These are phyloP conservation scores for Eupithecia centaureata DNA, from an alignment of 2,888 invertebrate genomes.

Conservation along the genomic window DNA sequence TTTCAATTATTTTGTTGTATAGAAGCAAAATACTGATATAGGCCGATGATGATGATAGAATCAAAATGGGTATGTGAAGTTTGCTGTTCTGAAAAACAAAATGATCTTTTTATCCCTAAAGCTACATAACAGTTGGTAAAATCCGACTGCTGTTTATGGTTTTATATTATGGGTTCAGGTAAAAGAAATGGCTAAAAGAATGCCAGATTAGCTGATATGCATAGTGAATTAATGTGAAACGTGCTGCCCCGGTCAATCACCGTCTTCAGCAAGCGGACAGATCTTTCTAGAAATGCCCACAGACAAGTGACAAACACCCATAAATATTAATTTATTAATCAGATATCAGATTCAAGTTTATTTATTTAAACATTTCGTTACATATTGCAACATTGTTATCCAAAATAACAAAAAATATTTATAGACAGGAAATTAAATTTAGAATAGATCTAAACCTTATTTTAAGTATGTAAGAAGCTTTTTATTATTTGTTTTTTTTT, in stretches of 20 bases:
- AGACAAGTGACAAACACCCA: conserved; percentile 46
- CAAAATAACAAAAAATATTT: neutral
- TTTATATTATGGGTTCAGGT: neutral
- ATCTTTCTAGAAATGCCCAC: conserved; percentile 40
- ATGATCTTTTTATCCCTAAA: too few species aligned
- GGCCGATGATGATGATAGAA: too few species aligned
- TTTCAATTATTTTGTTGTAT: too few species aligned
- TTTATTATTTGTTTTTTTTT: too few species aligned
- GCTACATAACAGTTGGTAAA: neutral
- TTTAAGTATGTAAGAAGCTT: too few species aligned
- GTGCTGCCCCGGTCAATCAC: conserved; percentile 58
- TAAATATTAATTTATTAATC: conserved; percentile 30
- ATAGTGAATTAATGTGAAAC: conserved; percentile 26
- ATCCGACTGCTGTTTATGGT: neutral
- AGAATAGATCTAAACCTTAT: too few species aligned
- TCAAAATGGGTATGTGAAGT: too few species aligned
- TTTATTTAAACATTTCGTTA: neutral
- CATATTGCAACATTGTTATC: neutral
- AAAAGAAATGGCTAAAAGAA: conserved; percentile 15
- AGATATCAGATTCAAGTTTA: neutral
- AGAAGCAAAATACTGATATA: too few species aligned
- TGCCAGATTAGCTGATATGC: conserved; percentile 12
- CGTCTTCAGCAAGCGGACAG: conserved; percentile 38
- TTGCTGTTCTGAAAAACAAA: too few species aligned
- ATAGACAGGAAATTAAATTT: neutral